Conservation (phyloP, 2,113 vertebrate genomes). For the Thalassarche chlororhynchos region DNA sequence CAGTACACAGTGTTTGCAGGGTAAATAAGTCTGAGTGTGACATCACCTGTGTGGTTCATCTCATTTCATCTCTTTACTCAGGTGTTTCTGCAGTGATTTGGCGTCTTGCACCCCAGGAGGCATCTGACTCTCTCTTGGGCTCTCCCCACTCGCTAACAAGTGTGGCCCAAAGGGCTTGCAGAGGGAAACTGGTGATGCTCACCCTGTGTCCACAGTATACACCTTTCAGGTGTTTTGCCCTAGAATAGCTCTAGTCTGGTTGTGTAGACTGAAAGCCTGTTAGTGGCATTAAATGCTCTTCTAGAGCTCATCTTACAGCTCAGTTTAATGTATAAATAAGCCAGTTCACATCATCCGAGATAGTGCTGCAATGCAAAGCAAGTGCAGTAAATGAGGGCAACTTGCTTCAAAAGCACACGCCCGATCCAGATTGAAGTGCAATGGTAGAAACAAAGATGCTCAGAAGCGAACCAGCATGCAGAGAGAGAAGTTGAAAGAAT, state of each 20-base stretch:
- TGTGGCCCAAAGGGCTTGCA: not conserved
- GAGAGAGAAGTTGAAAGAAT: not conserved
- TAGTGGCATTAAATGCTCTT: not conserved
- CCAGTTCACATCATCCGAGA: not conserved
- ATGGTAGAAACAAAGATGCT: not conserved
- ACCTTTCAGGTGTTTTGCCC: not conserved
- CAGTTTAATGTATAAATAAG: not conserved
- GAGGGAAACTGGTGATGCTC: not conserved
- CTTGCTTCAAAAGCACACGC: not conserved
- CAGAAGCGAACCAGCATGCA: not conserved
- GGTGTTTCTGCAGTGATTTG: not conserved
- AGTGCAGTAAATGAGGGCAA: not conserved
- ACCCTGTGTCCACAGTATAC: not conserved
- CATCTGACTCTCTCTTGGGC: not conserved
- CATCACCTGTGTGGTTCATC: not conserved
- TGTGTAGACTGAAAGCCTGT: not conserved
- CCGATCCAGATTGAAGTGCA: not conserved
- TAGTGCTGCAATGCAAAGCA: not conserved
- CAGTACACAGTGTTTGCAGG: fast-evolving
- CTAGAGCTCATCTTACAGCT: not conserved
- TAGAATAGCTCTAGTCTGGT: not conserved
- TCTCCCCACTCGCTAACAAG: not conserved
- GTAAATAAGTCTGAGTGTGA: not conserved
- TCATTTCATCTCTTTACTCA: not conserved
- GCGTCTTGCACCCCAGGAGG: not conserved